These are phyloP conservation scores for Ennomos erosarius DNA, from an alignment of 2,888 invertebrate genomes.

Conservation along the genomic window DNA sequence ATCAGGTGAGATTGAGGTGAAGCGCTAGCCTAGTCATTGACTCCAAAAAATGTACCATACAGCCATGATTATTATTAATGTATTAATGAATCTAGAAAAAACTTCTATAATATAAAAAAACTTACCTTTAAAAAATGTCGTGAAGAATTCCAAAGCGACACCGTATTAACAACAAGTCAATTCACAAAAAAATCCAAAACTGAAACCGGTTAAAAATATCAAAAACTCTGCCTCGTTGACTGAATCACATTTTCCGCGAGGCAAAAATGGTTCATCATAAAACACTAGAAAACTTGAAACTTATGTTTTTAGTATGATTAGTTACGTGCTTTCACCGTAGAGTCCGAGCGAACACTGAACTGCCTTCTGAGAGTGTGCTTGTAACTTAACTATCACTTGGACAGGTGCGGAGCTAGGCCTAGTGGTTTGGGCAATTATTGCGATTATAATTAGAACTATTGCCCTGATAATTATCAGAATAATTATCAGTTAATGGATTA, in stretches of 20 bases:
- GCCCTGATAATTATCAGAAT: too few relatives aligned
- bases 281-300: constrained; percentile 31
- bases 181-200: constrained; percentile 50
- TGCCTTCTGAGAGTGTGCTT: constrained; percentile 8
- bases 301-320: constrained; percentile 32
- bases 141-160: constrained; percentile 49
- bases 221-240: constrained; percentile 60
- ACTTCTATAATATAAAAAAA: background rate
- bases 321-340: constrained; percentile 38
- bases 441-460: too few relatives aligned
- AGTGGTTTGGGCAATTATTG: background rate
- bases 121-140: constrained; percentile 55
- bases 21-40: too few relatives aligned
- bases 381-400: constrained; percentile 51
- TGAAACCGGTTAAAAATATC: constrained; percentile 42
- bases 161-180: constrained; percentile 30
- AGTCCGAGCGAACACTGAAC: constrained; percentile 39
- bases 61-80: too few relatives aligned
- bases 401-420: constrained; percentile 48
- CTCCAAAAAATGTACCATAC: too few relatives aligned
- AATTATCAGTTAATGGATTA: too few relatives aligned
- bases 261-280: constrained; percentile 78
- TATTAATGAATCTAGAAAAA: too few relatives aligned
- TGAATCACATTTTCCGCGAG: constrained; percentile 80
- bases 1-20: too few relatives aligned